A percentile compares a stretch with the other conserved stretches of the same genome.
Evolutionary conservation across 2,113 vertebrate species (phyloP).

Genomic region (Sinocyclocheilus anophthalmus): DNA sequence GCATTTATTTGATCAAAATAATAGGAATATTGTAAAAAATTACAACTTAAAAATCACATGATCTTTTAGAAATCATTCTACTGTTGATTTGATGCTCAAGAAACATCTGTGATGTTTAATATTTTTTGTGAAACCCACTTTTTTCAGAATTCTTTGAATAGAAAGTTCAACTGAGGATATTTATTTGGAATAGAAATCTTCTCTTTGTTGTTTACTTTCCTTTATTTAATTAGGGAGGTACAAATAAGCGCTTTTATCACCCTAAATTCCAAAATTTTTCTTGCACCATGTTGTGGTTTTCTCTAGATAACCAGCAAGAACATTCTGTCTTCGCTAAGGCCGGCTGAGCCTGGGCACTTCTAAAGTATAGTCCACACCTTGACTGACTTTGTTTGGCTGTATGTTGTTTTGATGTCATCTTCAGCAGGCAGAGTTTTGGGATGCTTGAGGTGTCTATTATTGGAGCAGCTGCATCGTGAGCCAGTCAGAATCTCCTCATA

Average conservation of each 20-base stretch:
- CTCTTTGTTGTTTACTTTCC: not conserved
- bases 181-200: not conserved
- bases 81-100: not conserved
- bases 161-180: not conserved
- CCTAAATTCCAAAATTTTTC: no score
- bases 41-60: not conserved
- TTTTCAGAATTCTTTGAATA: not conserved
- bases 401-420: conserved; percentile 8
- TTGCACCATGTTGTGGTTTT: not conserved
- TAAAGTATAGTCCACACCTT: not conserved
- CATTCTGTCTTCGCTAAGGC: no score
- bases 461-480: conserved; percentile 64
- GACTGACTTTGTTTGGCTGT: not conserved
- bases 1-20: not conserved
- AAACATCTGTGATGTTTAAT: not conserved
- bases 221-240: not conserved
- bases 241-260: not conserved
- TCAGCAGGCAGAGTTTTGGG: not conserved
- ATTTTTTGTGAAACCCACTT: not conserved
- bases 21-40: not conserved
- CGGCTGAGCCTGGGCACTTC: not conserved
- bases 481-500: conserved; percentile 61
- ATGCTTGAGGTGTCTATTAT: conserved; percentile 65
- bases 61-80: not conserved
- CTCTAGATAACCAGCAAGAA: not conserved